Evolutionary conservation across 2,113 vertebrate genomes (phyloP), one percentile per base, ranked within the genome.

Genomic region (Ptilorrhoa leucosticta): DNA sequence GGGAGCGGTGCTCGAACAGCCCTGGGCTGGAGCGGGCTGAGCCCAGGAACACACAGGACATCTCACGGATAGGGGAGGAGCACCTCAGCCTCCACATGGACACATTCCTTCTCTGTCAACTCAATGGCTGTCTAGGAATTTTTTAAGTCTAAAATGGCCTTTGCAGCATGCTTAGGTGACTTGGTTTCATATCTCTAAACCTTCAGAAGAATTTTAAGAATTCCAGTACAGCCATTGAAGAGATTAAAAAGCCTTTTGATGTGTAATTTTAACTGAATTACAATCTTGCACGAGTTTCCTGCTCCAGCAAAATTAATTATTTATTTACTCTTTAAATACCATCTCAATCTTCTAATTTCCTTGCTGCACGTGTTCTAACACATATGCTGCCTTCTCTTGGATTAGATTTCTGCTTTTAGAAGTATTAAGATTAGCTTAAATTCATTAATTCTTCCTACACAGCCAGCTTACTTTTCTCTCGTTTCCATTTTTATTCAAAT

Each of bases 401-500:
- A 47, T 71, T 87, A 93, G 21, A 73, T 58, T 83, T 68, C 60
- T 83, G 54, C 37, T 87, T 95, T 83, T 48, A 19, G 37, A 87
- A 45, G 57, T 94, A 78, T 87, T 86, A 83, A 75, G 54, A 76
- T 30, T 68, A 60, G 22, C 14, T 89, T 54, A 35, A 47, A 85
- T 13, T 87, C 82, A 70, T 39, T 87, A 81, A 87, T 53, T 53
- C 72, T 54, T 92, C 50, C 71, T 78, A 83, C 53, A 51, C 13
- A 87, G 35, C 33, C 37, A 69, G 48, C 27, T 79, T 80, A 35
- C 17, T 87, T 91, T 77, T 75, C 65, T 94, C 53, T 61, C 35
- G 2, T 51, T 95, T 91, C 65, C 40, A 31, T 77, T 94, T 93
- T 86, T 87, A 66, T 94, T 92, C 76, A 91, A 15, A 77, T 87